Evolutionary conservation across 2,113 vertebrate genomes (phyloP).

Genomic region (Mustela lutreola): DNA sequence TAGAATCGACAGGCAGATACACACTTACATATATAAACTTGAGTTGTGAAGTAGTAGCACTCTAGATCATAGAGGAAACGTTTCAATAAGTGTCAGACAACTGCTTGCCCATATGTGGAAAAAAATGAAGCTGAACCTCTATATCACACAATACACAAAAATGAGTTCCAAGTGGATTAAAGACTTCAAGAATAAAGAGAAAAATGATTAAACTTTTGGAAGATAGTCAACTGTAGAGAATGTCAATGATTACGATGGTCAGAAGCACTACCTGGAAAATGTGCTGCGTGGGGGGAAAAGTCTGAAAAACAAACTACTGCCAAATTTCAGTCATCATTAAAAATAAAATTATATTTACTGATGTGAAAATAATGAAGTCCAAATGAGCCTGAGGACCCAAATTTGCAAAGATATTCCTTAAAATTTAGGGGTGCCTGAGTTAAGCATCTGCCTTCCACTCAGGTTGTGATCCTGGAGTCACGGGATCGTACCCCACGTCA

Average conservation of each 20-base stretch:
- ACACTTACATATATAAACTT: background rate
- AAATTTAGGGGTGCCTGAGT: background rate
- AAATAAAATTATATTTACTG: slow-evolving; percentile 4
- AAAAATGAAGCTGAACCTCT: background rate
- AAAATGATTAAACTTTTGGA: background rate
- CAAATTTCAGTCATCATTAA: slow-evolving; percentile 35
- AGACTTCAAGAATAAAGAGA: background rate
- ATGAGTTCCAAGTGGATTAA: background rate
- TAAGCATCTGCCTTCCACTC: background rate
- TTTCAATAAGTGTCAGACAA: background rate
- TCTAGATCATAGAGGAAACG: background rate
- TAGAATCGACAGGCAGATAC: background rate
- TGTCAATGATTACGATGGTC: background rate
- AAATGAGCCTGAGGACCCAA: slow-evolving; percentile 13
- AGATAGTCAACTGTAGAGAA: background rate
- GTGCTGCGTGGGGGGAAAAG: background rate
- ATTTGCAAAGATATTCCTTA: slow-evolving; percentile 49
- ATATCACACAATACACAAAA: background rate
- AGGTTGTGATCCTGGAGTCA: background rate
- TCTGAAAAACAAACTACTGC: slow-evolving; percentile 11
- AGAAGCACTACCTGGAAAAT: background rate
- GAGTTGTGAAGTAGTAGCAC: background rate
- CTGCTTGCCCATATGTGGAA: background rate
- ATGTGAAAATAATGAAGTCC: background rate
- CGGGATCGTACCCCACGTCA: too few species aligned